phyloP scores from a whole-genome alignment of 2,797 vertebrate genomes.

The Sebastes vulpes region DNA sequence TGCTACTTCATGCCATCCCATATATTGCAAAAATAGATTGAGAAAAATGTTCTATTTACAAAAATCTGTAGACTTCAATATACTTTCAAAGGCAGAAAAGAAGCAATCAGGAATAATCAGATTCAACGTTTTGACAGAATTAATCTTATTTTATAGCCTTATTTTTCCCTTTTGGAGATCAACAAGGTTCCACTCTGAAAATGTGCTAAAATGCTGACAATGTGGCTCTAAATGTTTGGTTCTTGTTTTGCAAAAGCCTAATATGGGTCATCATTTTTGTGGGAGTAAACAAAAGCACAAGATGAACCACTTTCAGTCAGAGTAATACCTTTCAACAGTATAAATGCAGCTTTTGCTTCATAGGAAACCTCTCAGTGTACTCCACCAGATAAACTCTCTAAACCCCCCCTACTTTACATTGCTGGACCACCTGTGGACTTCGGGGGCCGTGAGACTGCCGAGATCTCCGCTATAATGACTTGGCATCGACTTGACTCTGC shows the following conservation, averaged over 20 bases:
- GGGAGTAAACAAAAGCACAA: not conserved
- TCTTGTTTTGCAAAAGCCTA: not conserved
- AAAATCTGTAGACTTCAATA: slow-evolving; percentile 2
- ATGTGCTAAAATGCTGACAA: not conserved
- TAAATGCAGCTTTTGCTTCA: not conserved
- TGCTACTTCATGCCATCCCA: not conserved
- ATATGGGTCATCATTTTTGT: not conserved
- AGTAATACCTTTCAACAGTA: not conserved
- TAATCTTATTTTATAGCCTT: not conserved
- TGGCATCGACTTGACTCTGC: slow-evolving; percentile 32
- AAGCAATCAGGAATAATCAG: not conserved
- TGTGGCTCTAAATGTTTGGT: not conserved
- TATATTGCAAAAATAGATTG: not conserved
- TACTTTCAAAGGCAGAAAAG: slow-evolving; percentile 14
- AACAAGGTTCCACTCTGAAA: not conserved
- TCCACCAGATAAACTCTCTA: slow-evolving; percentile 12
- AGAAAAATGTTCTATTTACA: slow-evolving; percentile 7
- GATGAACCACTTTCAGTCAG: not conserved
- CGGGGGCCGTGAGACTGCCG: slow-evolving; percentile 20
- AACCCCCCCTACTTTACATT: not conserved
- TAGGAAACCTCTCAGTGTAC: slow-evolving; percentile 5
- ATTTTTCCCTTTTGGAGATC: too few relatives aligned
- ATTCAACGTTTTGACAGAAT: not conserved
- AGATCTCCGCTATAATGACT: slow-evolving; percentile 64
- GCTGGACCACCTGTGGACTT: slow-evolving; percentile 56